phyloP scores from a whole-genome alignment of 1,140 invertebrate species.

The Palaemon carinicauda region DNA sequence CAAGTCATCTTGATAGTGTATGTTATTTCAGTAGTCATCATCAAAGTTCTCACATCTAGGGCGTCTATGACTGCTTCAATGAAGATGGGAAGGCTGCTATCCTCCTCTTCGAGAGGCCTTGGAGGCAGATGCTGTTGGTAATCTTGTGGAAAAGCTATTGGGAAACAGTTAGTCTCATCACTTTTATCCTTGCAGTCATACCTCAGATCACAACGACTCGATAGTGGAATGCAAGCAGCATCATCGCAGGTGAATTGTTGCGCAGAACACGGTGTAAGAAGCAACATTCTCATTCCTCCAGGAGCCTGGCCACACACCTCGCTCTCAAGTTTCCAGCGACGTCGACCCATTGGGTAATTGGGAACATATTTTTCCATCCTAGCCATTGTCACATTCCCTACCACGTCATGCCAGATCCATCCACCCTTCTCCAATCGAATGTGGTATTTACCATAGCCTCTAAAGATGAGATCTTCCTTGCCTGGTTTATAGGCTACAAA shows the following conservation, averaged over 20 bases:
- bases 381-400: not conserved
- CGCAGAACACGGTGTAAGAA: not conserved
- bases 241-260: not conserved
- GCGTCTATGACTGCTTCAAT: not conserved
- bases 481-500: not conserved
- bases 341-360: not conserved
- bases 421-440: not conserved
- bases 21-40: not conserved
- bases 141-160: not conserved
- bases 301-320: not conserved
- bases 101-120: not conserved
- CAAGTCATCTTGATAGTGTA: not conserved
- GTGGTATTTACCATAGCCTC: not conserved
- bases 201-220: not conserved
- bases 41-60: not conserved
- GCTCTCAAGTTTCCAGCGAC: not conserved
- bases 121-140: not conserved
- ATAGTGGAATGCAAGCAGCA: not conserved
- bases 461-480: not conserved
- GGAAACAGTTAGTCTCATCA: not conserved
- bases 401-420: not conserved
- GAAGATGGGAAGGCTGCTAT: not conserved
- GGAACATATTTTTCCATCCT: not conserved
- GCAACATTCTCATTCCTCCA: not conserved
- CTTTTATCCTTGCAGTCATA: not conserved